These are phyloP conservation scores for Pararge aegeria DNA, from an alignment of 1,140 invertebrate genomes.

Conservation along the genomic window DNA sequence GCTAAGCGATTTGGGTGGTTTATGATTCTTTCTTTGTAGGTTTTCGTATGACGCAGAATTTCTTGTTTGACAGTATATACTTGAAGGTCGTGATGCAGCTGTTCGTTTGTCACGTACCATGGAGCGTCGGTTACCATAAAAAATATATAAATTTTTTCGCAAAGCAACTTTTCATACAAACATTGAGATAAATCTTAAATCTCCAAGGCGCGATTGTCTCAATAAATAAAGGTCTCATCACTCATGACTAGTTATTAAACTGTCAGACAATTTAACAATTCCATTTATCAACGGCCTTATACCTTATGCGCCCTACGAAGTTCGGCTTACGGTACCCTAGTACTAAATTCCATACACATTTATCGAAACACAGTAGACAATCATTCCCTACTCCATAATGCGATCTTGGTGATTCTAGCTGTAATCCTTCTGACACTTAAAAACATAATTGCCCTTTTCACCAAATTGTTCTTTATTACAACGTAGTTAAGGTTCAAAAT, in stretches of 20 bases:
- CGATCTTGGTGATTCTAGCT: slow-evolving; percentile 32
- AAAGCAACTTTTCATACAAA: not conserved
- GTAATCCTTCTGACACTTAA: slow-evolving; percentile 53
- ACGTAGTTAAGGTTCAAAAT: slow-evolving; percentile 32
- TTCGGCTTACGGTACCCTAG: slow-evolving; percentile 35
- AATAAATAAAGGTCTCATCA: slow-evolving; percentile 38
- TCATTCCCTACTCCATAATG: slow-evolving; percentile 15
- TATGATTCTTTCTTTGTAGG: too few relatives aligned
- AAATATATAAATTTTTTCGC: too few relatives aligned
- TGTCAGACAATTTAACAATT: slow-evolving; percentile 47
- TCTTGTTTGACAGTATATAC: too few relatives aligned
- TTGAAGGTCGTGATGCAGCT: too few relatives aligned
- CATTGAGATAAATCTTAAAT: not conserved
- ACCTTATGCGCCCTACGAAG: slow-evolving; percentile 33
- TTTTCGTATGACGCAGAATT: too few relatives aligned
- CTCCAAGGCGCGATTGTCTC: slow-evolving; percentile 26
- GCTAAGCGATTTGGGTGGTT: too few relatives aligned
- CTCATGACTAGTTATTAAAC: slow-evolving; percentile 43
- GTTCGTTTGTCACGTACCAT: too few relatives aligned
- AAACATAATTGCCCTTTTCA: slow-evolving; percentile 16
- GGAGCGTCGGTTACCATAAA: too few relatives aligned
- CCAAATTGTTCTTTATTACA: slow-evolving; percentile 17
- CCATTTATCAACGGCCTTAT: slow-evolving; percentile 46
- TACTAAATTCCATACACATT: slow-evolving; percentile 25
- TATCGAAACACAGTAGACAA: slow-evolving; percentile 25